Base-by-base conservation (phyloP, 2,797 vertebrate species). In the Coregonus suidteri region DNA sequence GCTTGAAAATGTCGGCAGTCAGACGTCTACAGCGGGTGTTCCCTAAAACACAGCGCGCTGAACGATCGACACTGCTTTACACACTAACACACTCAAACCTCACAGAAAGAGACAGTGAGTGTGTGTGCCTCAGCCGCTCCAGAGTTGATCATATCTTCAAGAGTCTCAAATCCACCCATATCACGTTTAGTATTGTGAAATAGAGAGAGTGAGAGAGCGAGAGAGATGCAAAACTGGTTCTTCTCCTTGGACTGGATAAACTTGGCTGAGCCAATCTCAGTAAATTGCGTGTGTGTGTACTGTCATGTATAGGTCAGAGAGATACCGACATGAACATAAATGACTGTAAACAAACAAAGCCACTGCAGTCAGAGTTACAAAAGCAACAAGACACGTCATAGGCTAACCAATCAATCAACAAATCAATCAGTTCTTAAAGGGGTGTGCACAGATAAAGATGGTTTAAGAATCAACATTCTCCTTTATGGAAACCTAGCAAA, bases 21-120 rank as follows among this genome's bases (percentile, higher is more conserved):
- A 47, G 41, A 47, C 3, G 41, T 47, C 41, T 47, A 47, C 41
- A 47, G 41, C 9, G 41, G 9, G 41, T 47, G 41, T 9, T 47
- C 41, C 9, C 9, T 47, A 47, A 47, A 47, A 47, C 9, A 47
- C 41, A 47, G 41, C 41, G 41, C 0, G 41, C 41, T 47, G 41
- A 47, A 47, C 3, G 41, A 47, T 13, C 9, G 11, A 2, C 41
- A 47, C 41, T 47, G 41, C 41, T 47, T 47, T 47, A 47, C 41
- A 47, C 41, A 13, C 41, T 47, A 47, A 47, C 41, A 47, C 7
- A 9, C 9, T 47, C 41, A 9, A 47, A 47, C 41, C 41, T 11
- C 9, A 47, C 41, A 11, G 41, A 47, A 11, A 47, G 35, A 47
- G 41, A 47, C 41, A 11, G 9, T 84, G 87, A 84, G 85, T 81